These are phyloP conservation scores for Erythrolamprus reginae DNA, from an alignment of 2,113 vertebrate species.

Conservation along the genomic window DNA sequence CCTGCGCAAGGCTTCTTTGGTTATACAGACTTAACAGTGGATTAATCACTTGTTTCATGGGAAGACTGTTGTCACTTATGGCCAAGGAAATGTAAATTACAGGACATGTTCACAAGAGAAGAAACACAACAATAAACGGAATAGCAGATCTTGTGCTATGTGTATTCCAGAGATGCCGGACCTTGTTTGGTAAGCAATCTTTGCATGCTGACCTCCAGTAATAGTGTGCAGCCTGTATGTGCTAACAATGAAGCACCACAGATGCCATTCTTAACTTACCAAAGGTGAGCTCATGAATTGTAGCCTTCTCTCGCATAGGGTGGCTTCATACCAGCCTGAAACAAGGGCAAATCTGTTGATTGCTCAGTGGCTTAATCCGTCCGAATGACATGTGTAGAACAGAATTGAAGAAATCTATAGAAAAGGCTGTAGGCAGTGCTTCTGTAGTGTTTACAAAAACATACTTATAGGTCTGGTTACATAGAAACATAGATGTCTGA, in stretches of 20 bases:
- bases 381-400: not conserved
- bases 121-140: not conserved
- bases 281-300: not conserved
- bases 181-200: not conserved
- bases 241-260: not conserved
- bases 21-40: too few species aligned
- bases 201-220: not conserved
- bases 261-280: not conserved
- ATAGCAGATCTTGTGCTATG: not conserved
- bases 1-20: too few species aligned
- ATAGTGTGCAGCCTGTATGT: not conserved
- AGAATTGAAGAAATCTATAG: not conserved
- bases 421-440: not conserved
- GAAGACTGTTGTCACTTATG: too few species aligned
- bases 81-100: not conserved
- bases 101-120: not conserved
- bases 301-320: not conserved
- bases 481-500: too few species aligned
- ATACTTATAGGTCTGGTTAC: too few species aligned
- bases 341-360: not conserved
- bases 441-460: not conserved
- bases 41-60: not conserved
- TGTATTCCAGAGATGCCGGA: not conserved
- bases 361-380: not conserved
- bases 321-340: not conserved